phyloP scores from a whole-genome alignment of 2,113 vertebrate species.

The Hippocampus mohnikei region DNA sequence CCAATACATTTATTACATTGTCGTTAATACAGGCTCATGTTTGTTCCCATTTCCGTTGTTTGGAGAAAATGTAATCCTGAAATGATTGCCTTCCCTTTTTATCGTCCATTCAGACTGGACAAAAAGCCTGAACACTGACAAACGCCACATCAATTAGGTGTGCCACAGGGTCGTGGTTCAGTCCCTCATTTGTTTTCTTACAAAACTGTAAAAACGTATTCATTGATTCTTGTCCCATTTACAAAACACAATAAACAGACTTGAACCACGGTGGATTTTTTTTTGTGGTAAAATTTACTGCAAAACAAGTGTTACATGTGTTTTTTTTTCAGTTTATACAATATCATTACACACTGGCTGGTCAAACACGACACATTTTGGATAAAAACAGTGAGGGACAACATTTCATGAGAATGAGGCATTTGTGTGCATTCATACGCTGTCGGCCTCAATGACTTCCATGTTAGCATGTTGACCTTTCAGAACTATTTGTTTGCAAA shows the following conservation, averaged over 20 bases:
- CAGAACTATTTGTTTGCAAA: too few relatives aligned
- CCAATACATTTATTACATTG: background rate
- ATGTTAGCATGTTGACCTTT: background rate
- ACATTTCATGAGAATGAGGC: constrained; percentile 9
- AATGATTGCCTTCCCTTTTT: too few relatives aligned
- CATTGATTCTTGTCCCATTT: background rate
- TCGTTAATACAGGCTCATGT: background rate
- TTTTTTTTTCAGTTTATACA: background rate
- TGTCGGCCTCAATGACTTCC: constrained; percentile 20
- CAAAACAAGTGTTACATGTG: background rate
- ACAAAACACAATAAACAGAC: background rate
- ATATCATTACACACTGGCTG: background rate
- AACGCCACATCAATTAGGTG: background rate
- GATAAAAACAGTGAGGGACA: background rate
- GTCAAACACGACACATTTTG: background rate
- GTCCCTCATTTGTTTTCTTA: background rate
- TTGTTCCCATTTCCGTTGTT: background rate
- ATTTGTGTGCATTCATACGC: constrained; percentile 47
- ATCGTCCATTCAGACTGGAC: too few relatives aligned
- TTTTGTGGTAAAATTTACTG: background rate
- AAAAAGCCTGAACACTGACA: background rate
- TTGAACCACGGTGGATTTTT: background rate
- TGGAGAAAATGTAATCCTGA: too few relatives aligned
- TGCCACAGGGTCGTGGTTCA: background rate
- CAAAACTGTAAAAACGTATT: background rate